phyloP scores from a whole-genome alignment of 2,797 vertebrate genomes.

The Phataginus tetradactyla region DNA sequence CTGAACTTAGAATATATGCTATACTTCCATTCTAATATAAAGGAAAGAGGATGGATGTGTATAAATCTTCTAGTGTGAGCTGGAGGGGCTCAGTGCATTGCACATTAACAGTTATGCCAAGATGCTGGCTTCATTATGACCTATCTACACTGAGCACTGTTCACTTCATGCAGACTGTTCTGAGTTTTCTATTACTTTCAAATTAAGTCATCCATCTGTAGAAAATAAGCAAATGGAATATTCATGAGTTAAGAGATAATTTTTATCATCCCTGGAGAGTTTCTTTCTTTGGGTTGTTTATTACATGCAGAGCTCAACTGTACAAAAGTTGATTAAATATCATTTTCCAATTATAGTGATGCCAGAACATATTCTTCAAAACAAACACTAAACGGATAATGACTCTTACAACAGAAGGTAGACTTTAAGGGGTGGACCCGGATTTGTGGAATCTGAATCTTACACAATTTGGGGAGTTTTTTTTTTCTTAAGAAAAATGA shows the following conservation, averaged over 20 bases:
- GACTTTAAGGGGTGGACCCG: background rate
- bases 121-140: slow-evolving; percentile 53
- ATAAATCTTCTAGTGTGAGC: background rate
- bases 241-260: slow-evolving; percentile 78
- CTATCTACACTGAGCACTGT: slow-evolving; percentile 36
- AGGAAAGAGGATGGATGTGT: background rate
- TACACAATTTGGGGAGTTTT: background rate
- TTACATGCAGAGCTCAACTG: slow-evolving; percentile 60
- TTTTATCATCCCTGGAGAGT: slow-evolving; percentile 66
- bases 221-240: slow-evolving; percentile 74
- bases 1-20: background rate
- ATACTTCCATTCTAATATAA: background rate
- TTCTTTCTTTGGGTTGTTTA: slow-evolving; percentile 69
- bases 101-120: background rate
- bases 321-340: slow-evolving; percentile 77
- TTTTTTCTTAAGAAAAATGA: slow-evolving; percentile 6
- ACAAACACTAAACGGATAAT: slow-evolving; percentile 35
- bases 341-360: slow-evolving; percentile 72
- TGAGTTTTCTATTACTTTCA: slow-evolving; percentile 67
- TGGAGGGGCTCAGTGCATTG: background rate
- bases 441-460: background rate
- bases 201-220: slow-evolving; percentile 68
- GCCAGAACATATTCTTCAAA: slow-evolving; percentile 52
- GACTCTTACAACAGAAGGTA: slow-evolving; percentile 1
- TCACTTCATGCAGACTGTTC: slow-evolving; percentile 55